Evolutionary conservation across 2,888 invertebrate genomes (phyloP).

Genomic region (Metellina segmentata): DNA sequence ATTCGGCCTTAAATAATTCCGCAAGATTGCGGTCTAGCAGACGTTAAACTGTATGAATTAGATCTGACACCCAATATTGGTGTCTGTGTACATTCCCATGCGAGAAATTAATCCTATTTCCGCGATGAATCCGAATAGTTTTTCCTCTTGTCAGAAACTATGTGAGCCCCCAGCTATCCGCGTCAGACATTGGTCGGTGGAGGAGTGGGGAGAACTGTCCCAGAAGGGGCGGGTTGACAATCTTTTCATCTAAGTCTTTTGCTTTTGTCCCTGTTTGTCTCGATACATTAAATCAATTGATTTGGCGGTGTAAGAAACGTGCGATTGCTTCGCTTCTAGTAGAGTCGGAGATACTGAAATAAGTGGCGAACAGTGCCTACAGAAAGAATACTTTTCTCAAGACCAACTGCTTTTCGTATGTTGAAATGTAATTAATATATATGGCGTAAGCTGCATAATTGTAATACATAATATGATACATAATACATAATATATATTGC

Average conservation of each 20-base stretch:
- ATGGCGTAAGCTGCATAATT: no score
- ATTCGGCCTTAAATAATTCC: no score
- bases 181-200: not conserved
- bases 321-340: not conserved
- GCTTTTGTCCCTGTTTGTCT: slow-evolving; percentile 61
- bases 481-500: no score
- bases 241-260: slow-evolving; percentile 66
- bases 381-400: no score
- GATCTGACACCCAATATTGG: no score
- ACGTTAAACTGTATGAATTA: no score
- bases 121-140: slow-evolving; percentile 37
- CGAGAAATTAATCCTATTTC: slow-evolving; percentile 28
- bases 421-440: no score
- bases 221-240: slow-evolving; percentile 29
- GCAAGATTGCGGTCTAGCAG: no score
- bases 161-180: slow-evolving; percentile 41
- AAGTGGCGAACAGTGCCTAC: no score
- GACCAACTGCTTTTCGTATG: no score
- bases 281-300: slow-evolving; percentile 72
- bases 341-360: no score
- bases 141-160: slow-evolving; percentile 47
- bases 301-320: slow-evolving; percentile 46
- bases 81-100: not conserved
- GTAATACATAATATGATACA: no score
- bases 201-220: slow-evolving; percentile 3